Conservation (phyloP, 2,797 vertebrate genomes). For the Brachyalestes nurse region DNA sequence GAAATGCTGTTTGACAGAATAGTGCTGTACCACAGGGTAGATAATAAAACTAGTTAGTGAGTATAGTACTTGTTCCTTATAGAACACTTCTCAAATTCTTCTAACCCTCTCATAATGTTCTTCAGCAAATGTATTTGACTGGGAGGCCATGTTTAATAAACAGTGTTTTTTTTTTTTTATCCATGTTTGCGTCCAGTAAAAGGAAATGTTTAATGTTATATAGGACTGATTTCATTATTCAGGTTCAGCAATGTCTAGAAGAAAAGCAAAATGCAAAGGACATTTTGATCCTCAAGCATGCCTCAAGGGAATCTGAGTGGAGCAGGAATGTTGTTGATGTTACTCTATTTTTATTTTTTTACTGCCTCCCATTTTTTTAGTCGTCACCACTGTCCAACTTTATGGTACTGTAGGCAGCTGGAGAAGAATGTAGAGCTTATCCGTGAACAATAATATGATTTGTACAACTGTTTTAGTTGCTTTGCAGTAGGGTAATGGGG, state of each 20-base stretch:
- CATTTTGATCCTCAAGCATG: slow-evolving; percentile 14
- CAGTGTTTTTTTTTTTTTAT: too few relatives aligned
- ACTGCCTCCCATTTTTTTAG: slow-evolving; percentile 23
- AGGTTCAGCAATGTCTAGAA: slow-evolving; percentile 2
- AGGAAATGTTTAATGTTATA: not conserved
- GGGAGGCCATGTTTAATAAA: too few relatives aligned
- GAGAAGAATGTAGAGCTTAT: not conserved
- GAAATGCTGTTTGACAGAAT: not conserved
- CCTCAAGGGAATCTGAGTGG: slow-evolving; percentile 21
- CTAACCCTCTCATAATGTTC: too few relatives aligned
- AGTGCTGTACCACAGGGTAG: not conserved
- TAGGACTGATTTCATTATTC: not conserved
- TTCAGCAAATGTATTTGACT: too few relatives aligned
- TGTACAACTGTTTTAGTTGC: slow-evolving; percentile 17
- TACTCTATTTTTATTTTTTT: slow-evolving; percentile 14
- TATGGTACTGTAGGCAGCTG: slow-evolving; percentile 8
- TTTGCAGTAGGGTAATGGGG: slow-evolving; percentile 6
- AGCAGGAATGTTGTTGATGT: slow-evolving; percentile 42
- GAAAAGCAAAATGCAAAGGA: slow-evolving; percentile 16
- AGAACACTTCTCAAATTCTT: too few relatives aligned
- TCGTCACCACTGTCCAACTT: not conserved
- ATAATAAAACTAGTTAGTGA: too few relatives aligned
- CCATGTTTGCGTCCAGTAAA: too few relatives aligned
- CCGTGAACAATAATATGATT: slow-evolving; percentile 2
- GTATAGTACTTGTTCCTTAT: too few relatives aligned